These are phyloP conservation scores for Amiota minor DNA, from an alignment of 2,888 invertebrate genomes.

Conservation along the genomic window DNA sequence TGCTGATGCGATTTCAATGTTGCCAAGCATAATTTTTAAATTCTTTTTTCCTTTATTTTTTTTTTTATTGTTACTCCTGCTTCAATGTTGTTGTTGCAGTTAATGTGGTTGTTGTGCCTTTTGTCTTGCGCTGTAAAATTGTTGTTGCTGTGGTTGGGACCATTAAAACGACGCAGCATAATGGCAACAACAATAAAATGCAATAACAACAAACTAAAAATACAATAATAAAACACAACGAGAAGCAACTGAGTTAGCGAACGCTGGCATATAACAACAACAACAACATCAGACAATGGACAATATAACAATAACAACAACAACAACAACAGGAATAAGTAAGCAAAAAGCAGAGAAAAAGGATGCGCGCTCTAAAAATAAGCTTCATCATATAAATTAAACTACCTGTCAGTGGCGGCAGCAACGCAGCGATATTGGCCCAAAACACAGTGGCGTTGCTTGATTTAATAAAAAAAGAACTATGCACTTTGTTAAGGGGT, in stretches of 20 bases:
- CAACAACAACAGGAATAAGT: slow-evolving; percentile 38
- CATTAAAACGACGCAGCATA: slow-evolving; percentile 68
- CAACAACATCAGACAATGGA: slow-evolving; percentile 34
- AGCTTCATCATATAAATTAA: slow-evolving; percentile 64
- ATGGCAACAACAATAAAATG: slow-evolving; percentile 56
- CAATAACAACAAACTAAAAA: neutral
- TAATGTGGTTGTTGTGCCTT: slow-evolving; percentile 25
- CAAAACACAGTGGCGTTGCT: no score
- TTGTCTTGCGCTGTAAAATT: slow-evolving; percentile 20
- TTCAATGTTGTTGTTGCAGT: slow-evolving; percentile 36
- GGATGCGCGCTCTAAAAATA: slow-evolving; percentile 39
- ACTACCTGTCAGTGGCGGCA: slow-evolving; percentile 63
- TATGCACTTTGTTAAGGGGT: no score
- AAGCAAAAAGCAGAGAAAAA: slow-evolving; percentile 29
- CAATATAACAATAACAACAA: slow-evolving; percentile 37
- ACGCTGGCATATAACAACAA: slow-evolving; percentile 36
- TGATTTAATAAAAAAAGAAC: no score
- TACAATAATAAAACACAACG: slow-evolving; percentile 19
- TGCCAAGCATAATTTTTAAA: slow-evolving; percentile 38
- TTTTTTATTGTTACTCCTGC: slow-evolving; percentile 28
- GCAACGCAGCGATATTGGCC: slow-evolving; percentile 39
- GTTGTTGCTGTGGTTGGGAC: slow-evolving; percentile 41
- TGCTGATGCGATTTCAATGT: slow-evolving; percentile 42
- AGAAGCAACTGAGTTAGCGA: slow-evolving; percentile 20
- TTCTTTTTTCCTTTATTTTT: slow-evolving; percentile 34